These are phyloP conservation scores for Phymatocera aterrima DNA, from an alignment of 2,888 invertebrate species.

Conservation along the genomic window DNA sequence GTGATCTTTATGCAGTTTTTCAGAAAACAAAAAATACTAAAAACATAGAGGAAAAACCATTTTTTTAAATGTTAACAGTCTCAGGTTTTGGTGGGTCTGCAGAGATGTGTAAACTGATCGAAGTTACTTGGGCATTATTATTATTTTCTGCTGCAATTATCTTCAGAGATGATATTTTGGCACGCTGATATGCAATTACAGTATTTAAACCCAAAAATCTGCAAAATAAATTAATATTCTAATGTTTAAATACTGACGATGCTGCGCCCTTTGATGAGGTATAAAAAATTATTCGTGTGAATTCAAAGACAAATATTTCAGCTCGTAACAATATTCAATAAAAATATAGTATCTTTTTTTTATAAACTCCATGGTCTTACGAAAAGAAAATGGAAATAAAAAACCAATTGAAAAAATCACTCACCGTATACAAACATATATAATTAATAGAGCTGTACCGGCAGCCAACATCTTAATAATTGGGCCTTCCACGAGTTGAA, in stretches of 20 bases:
- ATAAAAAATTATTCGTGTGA: not conserved
- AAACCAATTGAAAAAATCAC: slow-evolving; percentile 55
- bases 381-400: not conserved
- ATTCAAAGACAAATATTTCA: no score
- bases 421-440: slow-evolving; percentile 90
- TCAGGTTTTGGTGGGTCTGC: slow-evolving; percentile 72
- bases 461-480: slow-evolving; percentile 88
- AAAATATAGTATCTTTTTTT: no score
- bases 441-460: slow-evolving; percentile 87
- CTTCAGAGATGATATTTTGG: slow-evolving; percentile 90
- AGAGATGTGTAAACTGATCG: slow-evolving; percentile 77
- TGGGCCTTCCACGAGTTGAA: slow-evolving; percentile 87
- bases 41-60: no score
- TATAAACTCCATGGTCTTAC: no score
- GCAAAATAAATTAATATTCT: slow-evolving; percentile 55
- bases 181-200: slow-evolving; percentile 92
- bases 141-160: slow-evolving; percentile 77
- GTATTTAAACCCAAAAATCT: slow-evolving; percentile 93
- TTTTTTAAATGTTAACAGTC: slow-evolving; percentile 49
- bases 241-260: no score
- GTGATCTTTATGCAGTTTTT: slow-evolving; percentile 1
- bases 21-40: not conserved
- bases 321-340: not conserved
- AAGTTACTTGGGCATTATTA: slow-evolving; percentile 72
- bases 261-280: not conserved